Evolutionary conservation across 2,113 vertebrate genomes (phyloP).

Genomic region (Pseudolaguvia tuberculata): DNA sequence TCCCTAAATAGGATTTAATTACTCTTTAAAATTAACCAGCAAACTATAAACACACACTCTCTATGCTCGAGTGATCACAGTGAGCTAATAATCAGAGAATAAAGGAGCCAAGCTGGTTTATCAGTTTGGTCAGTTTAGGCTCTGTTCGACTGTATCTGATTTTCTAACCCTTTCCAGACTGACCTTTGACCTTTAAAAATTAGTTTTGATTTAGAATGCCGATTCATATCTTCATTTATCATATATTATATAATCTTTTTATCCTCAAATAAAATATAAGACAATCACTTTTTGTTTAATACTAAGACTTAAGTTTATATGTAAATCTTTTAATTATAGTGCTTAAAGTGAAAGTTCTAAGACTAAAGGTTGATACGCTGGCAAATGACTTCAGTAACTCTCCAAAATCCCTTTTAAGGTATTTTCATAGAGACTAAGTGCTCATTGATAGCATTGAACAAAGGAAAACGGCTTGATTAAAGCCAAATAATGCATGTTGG

Average conservation of each 20-base stretch:
- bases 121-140: slow-evolving; percentile 53
- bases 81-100: slow-evolving; percentile 46
- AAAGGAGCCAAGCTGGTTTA: slow-evolving; percentile 65
- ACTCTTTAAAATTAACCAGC: not conserved
- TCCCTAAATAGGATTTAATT: not conserved
- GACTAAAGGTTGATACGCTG: not conserved
- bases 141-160: slow-evolving; percentile 44
- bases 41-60: not conserved
- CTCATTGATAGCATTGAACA: slow-evolving; percentile 55
- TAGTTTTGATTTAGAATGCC: slow-evolving; percentile 45
- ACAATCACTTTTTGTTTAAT: not conserved
- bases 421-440: slow-evolving; percentile 62
- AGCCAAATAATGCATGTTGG: slow-evolving; percentile 51
- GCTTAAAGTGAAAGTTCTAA: no score
- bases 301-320: no score
- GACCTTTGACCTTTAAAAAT: slow-evolving; percentile 48
- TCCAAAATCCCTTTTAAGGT: not conserved
- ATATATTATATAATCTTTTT: not conserved
- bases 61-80: slow-evolving; percentile 58
- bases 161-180: slow-evolving; percentile 36
- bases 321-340: no score
- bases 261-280: not conserved
- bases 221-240: not conserved
- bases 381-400: not conserved
- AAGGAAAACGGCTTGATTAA: slow-evolving; percentile 51